Percentiles rank a stretch among this genome's conserved stretches.
These are phyloP conservation scores for Epicampocera succincta DNA, from an alignment of 2,888 invertebrate species.

Conservation along the genomic window DNA sequence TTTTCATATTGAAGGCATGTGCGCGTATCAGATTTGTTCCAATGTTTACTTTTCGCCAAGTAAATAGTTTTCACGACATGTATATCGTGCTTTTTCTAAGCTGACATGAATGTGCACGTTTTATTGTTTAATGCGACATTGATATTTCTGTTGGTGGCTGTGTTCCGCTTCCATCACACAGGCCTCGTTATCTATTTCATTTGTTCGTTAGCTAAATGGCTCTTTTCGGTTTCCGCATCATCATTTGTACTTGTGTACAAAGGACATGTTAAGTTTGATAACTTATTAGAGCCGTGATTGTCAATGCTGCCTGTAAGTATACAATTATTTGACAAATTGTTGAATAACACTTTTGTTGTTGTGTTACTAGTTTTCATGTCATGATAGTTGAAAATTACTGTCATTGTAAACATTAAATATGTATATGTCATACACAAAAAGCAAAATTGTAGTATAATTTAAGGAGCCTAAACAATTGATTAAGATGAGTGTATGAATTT, in stretches of 20 bases:
- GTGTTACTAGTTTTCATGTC: not conserved
- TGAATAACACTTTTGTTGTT: constrained; percentile 24
- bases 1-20: not conserved
- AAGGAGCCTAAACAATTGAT: not conserved
- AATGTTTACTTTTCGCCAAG: not conserved
- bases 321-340: constrained; percentile 60
- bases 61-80: not conserved
- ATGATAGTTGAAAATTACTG: constrained; percentile 43
- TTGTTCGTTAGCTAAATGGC: constrained; percentile 12
- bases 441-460: not conserved
- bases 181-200: constrained; percentile 28
- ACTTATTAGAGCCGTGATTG: constrained; percentile 28
- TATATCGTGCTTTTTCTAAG: not conserved
- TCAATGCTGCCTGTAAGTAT: constrained; percentile 55
- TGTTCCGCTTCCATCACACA: not conserved
- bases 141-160: constrained; percentile 37
- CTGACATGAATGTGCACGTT: constrained; percentile 45
- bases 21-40: not conserved
- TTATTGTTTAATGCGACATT: constrained; percentile 64
- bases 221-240: not conserved
- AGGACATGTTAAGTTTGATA: constrained; percentile 22
- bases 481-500: too few relatives aligned
- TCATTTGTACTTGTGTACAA: not conserved
- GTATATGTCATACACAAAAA: constrained; percentile 7
- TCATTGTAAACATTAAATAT: constrained; percentile 24